Percentiles rank a stretch among this genome's conserved stretches.
Evolutionary conservation across 2,113 vertebrate species (phyloP).

Genomic region (Macquaria australasica): DNA sequence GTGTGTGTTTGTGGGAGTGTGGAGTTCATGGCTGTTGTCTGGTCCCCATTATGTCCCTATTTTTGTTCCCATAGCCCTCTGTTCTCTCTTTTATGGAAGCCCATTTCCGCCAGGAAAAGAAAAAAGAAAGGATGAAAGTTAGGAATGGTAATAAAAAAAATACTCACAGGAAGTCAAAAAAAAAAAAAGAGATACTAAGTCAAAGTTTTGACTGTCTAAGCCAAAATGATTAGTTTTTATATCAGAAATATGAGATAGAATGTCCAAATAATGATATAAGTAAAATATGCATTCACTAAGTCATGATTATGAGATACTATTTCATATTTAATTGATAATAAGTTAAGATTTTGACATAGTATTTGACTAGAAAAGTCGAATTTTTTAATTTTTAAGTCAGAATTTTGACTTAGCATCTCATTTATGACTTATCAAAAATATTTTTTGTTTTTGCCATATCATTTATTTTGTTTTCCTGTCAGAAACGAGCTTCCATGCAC

Average conservation of each 20-base stretch:
- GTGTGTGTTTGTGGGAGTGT: conserved; percentile 26
- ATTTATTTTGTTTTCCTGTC: background rate
- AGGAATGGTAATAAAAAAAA: background rate
- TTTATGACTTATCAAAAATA: no score
- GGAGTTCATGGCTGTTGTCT: conserved; percentile 52
- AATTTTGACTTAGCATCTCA: background rate
- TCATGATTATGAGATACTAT: background rate
- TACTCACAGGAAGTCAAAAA: background rate
- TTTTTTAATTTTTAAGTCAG: no score
- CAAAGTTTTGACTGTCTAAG: background rate
- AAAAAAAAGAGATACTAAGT: background rate
- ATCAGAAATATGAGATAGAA: background rate
- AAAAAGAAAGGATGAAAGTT: background rate
- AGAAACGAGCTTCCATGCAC: background rate
- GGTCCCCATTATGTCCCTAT: conserved; percentile 64
- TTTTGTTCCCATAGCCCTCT: conserved; percentile 43
- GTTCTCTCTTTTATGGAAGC: conserved; percentile 21
- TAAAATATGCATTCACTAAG: background rate
- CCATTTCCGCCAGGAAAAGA: conserved; percentile 22
- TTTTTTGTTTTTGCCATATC: background rate
- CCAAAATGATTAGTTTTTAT: background rate
- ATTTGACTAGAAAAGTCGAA: no score
- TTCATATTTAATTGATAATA: background rate
- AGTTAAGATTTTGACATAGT: background rate
- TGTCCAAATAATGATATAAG: background rate